Conservation (phyloP, 1,140 invertebrate species). For the Semibalanus balanoides region DNA sequence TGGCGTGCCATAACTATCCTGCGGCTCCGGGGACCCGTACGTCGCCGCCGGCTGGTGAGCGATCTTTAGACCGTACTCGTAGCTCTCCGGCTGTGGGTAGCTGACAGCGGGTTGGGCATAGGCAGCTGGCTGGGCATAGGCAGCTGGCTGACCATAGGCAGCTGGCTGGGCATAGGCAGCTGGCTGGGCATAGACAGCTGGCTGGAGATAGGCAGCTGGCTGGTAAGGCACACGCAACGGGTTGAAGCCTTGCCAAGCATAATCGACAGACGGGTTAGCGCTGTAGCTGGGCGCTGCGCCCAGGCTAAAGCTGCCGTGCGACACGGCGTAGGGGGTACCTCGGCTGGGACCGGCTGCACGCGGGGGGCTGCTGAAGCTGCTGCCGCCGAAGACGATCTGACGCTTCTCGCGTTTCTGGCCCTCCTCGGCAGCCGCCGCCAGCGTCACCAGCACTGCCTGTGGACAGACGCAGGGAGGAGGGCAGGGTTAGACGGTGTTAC, state of each 20-base stretch:
- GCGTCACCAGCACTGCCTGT: not conserved
- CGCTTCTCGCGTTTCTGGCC: not conserved
- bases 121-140: too few species aligned
- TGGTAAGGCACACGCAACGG: not conserved
- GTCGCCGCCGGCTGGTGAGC: not conserved
- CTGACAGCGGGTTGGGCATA: not conserved
- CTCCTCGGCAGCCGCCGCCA: not conserved
- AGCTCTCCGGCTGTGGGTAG: not conserved
- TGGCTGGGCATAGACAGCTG: too few species aligned
- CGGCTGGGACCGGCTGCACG: not conserved
- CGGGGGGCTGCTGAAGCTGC: too few species aligned
- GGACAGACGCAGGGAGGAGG: too few species aligned
- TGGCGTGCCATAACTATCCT: not conserved
- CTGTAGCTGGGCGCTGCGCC: not conserved
- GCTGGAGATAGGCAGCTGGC: too few species aligned
- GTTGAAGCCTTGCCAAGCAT: not conserved
- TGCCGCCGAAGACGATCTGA: not conserved
- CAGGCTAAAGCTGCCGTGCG: not conserved
- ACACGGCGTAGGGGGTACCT: not conserved
- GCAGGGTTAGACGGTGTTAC: not conserved
- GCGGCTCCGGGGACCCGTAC: not conserved
- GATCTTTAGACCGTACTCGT: not conserved
- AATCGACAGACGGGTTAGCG: not conserved
- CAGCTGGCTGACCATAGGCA: too few species aligned
- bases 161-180: too few species aligned